A percentile compares a stretch with the other conserved stretches of the same genome.
phyloP scores from a whole-genome alignment of 2,888 invertebrate genomes.

The Temnothorax rugatulus region DNA sequence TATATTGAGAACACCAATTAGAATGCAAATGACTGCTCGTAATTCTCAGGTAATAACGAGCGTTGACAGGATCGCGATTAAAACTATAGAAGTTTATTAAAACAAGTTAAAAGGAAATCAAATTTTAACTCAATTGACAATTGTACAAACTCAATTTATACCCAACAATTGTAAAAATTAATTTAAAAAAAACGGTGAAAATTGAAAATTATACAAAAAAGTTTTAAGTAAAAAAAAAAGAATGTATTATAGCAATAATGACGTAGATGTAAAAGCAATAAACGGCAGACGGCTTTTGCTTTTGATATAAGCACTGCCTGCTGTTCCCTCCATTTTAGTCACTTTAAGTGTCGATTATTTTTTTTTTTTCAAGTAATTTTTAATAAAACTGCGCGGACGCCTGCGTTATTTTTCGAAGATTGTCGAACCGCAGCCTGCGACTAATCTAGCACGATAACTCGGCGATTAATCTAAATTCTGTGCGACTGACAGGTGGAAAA shows the following conservation, averaged over 20 bases:
- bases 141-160: neutral
- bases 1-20: conserved; percentile 46
- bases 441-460: neutral
- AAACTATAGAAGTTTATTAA: neutral
- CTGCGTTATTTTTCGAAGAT: neutral
- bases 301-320: neutral
- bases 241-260: neutral
- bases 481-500: neutral
- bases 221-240: neutral
- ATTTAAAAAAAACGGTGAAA: neutral
- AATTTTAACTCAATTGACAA: too few relatives aligned
- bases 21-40: conserved; percentile 41
- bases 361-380: neutral
- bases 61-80: neutral
- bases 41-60: conserved; percentile 36
- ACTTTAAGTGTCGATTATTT: neutral
- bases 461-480: neutral
- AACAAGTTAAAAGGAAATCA: neutral
- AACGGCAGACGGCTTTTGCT: neutral
- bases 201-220: neutral
- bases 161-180: neutral
- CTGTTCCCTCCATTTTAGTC: neutral
- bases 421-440: neutral
- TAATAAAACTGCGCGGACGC: neutral
- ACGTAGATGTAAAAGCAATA: neutral